Evolutionary conservation across 35 echinoderm and acorn worm species (phyloP), one percentile per base, ranked within the genome.

Genomic region (Patiria miniata): DNA sequence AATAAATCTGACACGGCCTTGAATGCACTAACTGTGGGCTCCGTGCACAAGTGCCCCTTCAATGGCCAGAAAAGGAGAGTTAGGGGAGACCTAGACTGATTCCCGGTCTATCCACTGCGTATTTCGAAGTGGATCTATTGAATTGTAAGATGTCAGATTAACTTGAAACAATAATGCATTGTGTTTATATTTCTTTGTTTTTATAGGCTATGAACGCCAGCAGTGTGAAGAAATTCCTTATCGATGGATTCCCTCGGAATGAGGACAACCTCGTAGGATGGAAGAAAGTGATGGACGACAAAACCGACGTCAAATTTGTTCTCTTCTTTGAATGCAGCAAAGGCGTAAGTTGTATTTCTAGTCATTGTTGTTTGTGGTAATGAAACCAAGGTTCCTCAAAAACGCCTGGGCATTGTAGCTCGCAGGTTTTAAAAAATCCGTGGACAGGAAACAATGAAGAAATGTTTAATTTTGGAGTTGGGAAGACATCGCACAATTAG

Each of bases 231-330:
- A 91, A 91, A 26, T 97, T 97, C 61, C 77, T 97, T 37, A 94
- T 97, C 51, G 95, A 97, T 91, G 95, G 95, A 14, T 97, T 97
- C 52, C 95, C 95, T 37, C 79, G 95, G 22, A 97, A 97, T 91
- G 95, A 88, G 81, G 95, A 97, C 86, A 97, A 97, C 61, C 80
- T 93, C 16, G 34, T 65, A 30, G 95, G 95, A 14, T 97, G 95
- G 95, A 87, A 91, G 47, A 80, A 84, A 39, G 7, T 0, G 15
- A 97, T 93, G 95, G 73, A 58, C 8, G 81, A 68, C 16, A 97
- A 97, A 89, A 83, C 81, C 30, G 81, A 93, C 85, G 37, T 97
- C 55, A 93, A 89, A 86, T 97, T 93, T 93, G 95, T 97, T 40
- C 82, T 97, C 7, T 97, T 97, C 82, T 93, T 97, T 79, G 95